Conservation (phyloP, 2,797 vertebrate species). For the Okamejei kenojei region DNA sequence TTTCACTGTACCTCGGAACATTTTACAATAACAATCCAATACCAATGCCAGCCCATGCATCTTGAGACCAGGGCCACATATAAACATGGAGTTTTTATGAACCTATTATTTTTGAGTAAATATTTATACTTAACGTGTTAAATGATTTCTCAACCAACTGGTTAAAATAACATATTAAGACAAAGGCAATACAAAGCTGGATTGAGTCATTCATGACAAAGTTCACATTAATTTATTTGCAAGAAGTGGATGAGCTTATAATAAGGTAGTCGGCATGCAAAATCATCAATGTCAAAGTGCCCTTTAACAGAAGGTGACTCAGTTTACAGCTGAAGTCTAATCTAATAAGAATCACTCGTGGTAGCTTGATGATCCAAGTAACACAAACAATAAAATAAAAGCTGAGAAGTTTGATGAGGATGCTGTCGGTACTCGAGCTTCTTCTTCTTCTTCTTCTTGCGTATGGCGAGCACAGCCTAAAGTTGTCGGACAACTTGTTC, state of each 20-base stretch:
- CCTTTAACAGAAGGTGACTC: neutral
- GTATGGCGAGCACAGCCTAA: too few relatives aligned
- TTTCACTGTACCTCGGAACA: too few relatives aligned
- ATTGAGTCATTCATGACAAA: neutral
- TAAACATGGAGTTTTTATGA: neutral
- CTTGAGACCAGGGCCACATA: too few relatives aligned
- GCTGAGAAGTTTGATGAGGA: too few relatives aligned
- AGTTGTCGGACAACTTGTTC: too few relatives aligned
- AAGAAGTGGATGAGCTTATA: neutral
- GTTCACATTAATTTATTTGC: neutral
- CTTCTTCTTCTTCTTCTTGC: too few relatives aligned
- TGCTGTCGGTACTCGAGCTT: too few relatives aligned
- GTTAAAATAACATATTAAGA: neutral
- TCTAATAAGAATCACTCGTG: too few relatives aligned
- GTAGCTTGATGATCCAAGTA: neutral
- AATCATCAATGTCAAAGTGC: neutral
- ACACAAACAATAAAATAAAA: neutral
- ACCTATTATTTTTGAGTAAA: neutral
- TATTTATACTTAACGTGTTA: neutral
- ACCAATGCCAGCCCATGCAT: neutral
- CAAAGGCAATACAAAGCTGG: neutral
- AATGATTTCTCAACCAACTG: neutral
- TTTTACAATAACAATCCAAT: too few relatives aligned
- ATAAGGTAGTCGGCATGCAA: neutral
- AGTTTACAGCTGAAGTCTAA: neutral